Base-by-base conservation (phyloP, 2,888 invertebrate genomes). In the Limnephilus rhombicus region DNA sequence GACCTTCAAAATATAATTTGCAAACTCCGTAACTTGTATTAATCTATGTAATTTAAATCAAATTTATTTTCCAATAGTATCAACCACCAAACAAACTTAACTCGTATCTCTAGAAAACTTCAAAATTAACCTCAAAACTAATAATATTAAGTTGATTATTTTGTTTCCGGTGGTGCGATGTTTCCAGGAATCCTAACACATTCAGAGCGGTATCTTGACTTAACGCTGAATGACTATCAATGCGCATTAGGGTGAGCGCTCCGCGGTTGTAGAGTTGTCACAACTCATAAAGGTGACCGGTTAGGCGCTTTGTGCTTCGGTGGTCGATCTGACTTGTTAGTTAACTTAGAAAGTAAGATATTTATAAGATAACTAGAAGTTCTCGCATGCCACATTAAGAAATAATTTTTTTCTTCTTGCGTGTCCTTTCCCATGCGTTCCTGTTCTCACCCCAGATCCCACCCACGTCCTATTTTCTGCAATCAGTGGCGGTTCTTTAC, bases 181-280 rank as follows among this genome's bases (percentile, higher is more conserved):
- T 81, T 80, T 87, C 41, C 87, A 41, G 87, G 49, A 80, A 87
- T 91, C 88, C 88, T 91, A 68, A 91, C 68, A 82, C 45, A 89
- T 89, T 89, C 89, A 83, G 89, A 37, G 68, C 89, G 89, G 91
- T 91, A 89, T 91, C 89, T 89, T 80, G 83, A 31, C 45, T 91
- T 91, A 89, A 89, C 89, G 86, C 89, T 85, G 85, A 80, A 45
- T 80, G 91, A 85, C 85, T 91, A 83, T 89, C 89, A 89, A 91
- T 91, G 49, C 89, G 85, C 80, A 88, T 91, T 88, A 88, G 85
- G 80, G 37, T 13, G 24, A 86, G 87, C 87, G 87, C 90, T 41
- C 85, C 85, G 13, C 90, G 85, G 80, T 53, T 87, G 86, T 49
- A 80, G 80, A 34, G 31, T 86, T 86, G 53, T 87, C 87, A 91